Conservation (phyloP, 1,140 invertebrate genomes). For the Brachionus sp. region DNA sequence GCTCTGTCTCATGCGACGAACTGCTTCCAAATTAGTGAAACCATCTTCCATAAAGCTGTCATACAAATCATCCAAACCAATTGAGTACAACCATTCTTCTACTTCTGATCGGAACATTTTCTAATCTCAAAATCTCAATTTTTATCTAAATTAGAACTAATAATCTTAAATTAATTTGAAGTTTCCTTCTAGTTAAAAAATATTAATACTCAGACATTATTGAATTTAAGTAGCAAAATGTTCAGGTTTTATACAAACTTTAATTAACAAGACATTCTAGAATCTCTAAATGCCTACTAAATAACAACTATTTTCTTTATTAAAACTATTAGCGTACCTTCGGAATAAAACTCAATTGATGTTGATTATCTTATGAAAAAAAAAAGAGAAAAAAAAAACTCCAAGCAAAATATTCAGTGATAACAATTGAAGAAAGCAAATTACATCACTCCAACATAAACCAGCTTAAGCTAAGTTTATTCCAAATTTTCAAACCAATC, state of each 20-base stretch:
- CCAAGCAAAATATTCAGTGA: background rate
- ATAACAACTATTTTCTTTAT: conserved; percentile 3
- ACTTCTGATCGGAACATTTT: conserved; percentile 46
- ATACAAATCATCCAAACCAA: conserved; percentile 35
- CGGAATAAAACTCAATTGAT: background rate
- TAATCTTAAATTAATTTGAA: background rate
- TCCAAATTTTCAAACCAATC: background rate
- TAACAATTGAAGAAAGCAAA: background rate
- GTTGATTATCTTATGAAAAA: background rate
- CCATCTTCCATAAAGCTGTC: conserved; percentile 19
- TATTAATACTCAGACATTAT: background rate
- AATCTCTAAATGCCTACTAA: background rate
- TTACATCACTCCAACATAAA: background rate
- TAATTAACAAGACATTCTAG: conserved; percentile 42
- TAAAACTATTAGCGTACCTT: conserved; percentile 38
- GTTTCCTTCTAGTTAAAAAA: background rate
- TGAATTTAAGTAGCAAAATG: background rate
- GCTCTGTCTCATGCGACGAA: conserved; percentile 41
- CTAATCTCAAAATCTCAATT: background rate
- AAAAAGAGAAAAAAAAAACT: background rate
- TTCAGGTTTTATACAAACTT: conserved; percentile 24
- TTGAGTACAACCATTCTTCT: conserved; percentile 45
- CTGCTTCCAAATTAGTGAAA: conserved; percentile 16
- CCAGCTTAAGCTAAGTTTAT: background rate
- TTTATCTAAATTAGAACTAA: conserved; percentile 19